Evolutionary conservation across 2,888 invertebrate genomes (phyloP), one percentile per base, ranked within the genome.

Genomic region (Ophraella communa): DNA sequence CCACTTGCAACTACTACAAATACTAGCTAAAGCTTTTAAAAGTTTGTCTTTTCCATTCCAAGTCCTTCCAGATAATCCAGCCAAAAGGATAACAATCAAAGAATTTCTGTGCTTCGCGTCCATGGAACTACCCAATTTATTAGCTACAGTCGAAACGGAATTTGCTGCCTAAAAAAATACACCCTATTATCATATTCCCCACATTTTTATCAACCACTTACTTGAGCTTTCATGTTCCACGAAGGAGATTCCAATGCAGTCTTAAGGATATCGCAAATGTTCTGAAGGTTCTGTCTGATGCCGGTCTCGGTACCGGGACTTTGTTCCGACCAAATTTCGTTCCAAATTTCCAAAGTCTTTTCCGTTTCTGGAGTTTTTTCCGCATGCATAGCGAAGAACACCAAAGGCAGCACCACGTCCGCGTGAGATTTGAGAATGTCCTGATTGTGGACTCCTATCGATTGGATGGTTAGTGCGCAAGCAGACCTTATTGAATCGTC

Each of bases 361-460:
- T 86, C 86, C 51, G 87, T 87, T 66, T 87, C 88, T 20, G 88
- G 87, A 14, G 86, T 88, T 76, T 89, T 89, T 74, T 91, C 89
- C 17, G 89, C 91, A 76, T 96, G 96, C 93, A 95, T 96, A 10
- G 95, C 96, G 70, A 95, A 88, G 80, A 95, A 96, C 20, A 93
- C 90, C 61, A 95, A 84, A 0, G 96, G 95, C 72, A 96, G 85
- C 8, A 94, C 85, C 23, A 89, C 82, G 7, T 86, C 87, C 27
- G 92, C 89, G 77, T 94, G 91, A 75, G 91, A 88, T 77, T 91
- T 92, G 44, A 96, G 82, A 58, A 92, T 85, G 68, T 95, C 95
- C 70, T 91, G 91, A 82, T 93, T 92, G 58, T 94, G 90, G 73
- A 90, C 91, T 51, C 92, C 91, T 66, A 95, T 89, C 0, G 95